A percentile compares a stretch with the other conserved stretches of the same genome.
Evolutionary conservation across 2,888 invertebrate genomes (phyloP).

Genomic region (Exocentrus adspersus): DNA sequence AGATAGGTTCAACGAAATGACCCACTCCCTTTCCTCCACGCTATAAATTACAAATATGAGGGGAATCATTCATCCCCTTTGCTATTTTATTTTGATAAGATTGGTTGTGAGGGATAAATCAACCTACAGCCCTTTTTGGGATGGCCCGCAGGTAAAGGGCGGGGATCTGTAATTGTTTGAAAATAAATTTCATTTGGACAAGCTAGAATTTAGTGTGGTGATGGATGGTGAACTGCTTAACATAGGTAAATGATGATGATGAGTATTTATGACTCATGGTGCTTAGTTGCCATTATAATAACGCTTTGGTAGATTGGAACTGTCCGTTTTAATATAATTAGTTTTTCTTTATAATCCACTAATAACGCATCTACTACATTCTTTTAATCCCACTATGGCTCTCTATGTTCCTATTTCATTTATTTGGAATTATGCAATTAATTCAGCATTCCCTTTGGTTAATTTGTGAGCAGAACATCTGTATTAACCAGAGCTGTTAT

Average conservation of each 20-base stretch:
- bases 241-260: no score
- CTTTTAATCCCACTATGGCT: no score
- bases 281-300: no score
- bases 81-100: constrained; percentile 21
- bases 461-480: background rate
- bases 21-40: background rate
- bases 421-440: background rate
- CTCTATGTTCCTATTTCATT: no score
- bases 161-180: background rate
- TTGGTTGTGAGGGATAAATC: background rate
- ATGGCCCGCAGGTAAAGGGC: background rate
- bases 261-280: no score
- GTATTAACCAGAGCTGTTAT: background rate
- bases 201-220: background rate
- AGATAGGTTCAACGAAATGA: background rate
- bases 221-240: background rate
- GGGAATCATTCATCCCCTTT: constrained; percentile 19
- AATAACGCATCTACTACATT: no score
- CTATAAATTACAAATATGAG: constrained; percentile 10
- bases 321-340: no score
- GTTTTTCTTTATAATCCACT: no score
- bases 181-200: background rate
- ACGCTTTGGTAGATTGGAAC: no score
- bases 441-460: background rate
- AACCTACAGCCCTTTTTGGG: background rate